These are phyloP conservation scores for Zaprionus inermis DNA, from an alignment of 1,140 invertebrate genomes.

Conservation along the genomic window DNA sequence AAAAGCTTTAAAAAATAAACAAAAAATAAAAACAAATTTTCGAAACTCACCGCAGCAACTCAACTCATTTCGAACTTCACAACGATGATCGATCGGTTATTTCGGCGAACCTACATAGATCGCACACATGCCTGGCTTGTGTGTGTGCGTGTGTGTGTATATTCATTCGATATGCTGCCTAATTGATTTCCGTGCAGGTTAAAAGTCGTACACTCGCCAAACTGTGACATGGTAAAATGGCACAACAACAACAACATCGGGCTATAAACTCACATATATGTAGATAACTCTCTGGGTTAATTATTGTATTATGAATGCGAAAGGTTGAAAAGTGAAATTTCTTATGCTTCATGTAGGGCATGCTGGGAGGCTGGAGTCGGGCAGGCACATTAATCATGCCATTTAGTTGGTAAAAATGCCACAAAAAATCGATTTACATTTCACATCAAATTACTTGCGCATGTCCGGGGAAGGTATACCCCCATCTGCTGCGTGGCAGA, in stretches of 20 bases:
- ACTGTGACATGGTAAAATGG: conserved; percentile 60
- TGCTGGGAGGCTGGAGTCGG: conserved; percentile 35
- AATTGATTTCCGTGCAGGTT: conserved; percentile 77
- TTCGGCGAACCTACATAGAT: conserved; percentile 30
- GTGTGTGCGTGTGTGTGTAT: conserved; percentile 24
- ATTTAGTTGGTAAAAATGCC: conserved; percentile 46
- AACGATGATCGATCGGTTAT: conserved; percentile 63
- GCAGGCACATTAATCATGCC: conserved; percentile 63
- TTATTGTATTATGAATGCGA: conserved; percentile 63
- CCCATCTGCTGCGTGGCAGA: conserved; percentile 6
- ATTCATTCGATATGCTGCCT: conserved; percentile 49
- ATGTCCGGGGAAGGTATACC: background rate
- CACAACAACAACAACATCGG: conserved; percentile 29
- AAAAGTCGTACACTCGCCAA: conserved; percentile 66
- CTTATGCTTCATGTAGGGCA: too few relatives aligned
- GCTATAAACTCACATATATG: background rate
- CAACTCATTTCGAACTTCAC: conserved; percentile 34
- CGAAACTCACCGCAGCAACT: conserved; percentile 29
- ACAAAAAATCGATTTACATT: conserved; percentile 71
- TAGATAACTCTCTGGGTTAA: conserved; percentile 64
- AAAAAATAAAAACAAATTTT: conserved; percentile 18
- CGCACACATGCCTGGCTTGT: conserved; percentile 29
- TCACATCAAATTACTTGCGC: conserved; percentile 40
- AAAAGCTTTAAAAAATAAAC: background rate
- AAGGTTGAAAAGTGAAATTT: conserved; percentile 80